These are phyloP conservation scores for Aphyosemion australe DNA, from an alignment of 2,113 vertebrate genomes.

Conservation along the genomic window DNA sequence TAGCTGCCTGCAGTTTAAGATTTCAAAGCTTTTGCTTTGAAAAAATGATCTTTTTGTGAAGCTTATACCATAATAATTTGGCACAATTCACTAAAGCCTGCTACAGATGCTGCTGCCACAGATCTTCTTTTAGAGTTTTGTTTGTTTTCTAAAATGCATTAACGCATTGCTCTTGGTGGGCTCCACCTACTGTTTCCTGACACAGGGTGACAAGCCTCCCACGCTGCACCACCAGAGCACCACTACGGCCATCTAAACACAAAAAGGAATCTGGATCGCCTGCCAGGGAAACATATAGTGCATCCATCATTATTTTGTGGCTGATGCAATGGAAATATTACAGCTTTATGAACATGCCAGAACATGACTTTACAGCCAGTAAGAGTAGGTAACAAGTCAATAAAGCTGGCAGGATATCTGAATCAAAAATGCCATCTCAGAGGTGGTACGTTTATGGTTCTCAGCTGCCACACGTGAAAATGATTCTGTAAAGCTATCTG, in stretches of 20 bases:
- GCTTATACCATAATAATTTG: not conserved
- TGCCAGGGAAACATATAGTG: not conserved
- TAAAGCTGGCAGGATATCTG: not conserved
- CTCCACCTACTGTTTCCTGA: slow-evolving; percentile 29
- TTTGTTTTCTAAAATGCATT: slow-evolving; percentile 2
- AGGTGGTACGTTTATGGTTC: not conserved
- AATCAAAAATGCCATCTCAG: not conserved
- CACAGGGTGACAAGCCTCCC: slow-evolving; percentile 20
- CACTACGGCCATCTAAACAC: slow-evolving; percentile 9
- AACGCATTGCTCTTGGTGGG: slow-evolving; percentile 14
- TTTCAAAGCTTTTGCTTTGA: not conserved
- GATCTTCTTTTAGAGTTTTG: not conserved
- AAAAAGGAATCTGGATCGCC: slow-evolving; percentile 1
- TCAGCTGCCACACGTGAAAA: not conserved
- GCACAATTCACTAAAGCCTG: not conserved
- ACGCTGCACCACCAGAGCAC: slow-evolving; percentile 1
- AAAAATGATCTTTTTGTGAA: too few relatives aligned
- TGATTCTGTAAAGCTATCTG: not conserved
- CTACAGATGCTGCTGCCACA: not conserved
- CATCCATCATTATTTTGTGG: slow-evolving; percentile 7
- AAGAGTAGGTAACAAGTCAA: not conserved
- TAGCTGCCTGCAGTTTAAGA: not conserved
- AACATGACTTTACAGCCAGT: not conserved
- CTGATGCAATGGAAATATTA: not conserved
- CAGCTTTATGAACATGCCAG: slow-evolving; percentile 7